phyloP scores from a whole-genome alignment of 2,113 vertebrate species.

The Rostratula benghalensis region DNA sequence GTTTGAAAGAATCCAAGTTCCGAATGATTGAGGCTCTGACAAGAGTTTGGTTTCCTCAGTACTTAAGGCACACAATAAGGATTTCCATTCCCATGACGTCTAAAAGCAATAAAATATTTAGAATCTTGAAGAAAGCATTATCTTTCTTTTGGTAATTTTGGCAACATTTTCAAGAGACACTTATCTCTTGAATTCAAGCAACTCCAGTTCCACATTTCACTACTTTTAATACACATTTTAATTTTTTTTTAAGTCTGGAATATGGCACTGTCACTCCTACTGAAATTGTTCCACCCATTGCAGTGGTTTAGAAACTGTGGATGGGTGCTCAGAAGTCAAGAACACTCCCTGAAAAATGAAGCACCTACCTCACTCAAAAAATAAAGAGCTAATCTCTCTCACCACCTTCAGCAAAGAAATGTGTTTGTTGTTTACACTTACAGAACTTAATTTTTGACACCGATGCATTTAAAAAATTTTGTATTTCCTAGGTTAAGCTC shows the following conservation, averaged over 20 bases:
- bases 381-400: neutral
- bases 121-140: neutral
- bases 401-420: neutral
- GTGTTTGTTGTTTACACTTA: neutral
- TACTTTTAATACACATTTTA: neutral
- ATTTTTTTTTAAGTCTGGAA: neutral
- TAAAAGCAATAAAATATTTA: neutral
- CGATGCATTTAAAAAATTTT: constrained; percentile 22
- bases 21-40: neutral
- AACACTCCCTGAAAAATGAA: neutral
- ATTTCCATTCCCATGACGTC: neutral
- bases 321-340: neutral
- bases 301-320: neutral
- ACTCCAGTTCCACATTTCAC: neutral
- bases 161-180: neutral
- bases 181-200: neutral
- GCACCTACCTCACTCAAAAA: neutral
- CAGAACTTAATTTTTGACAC: neutral
- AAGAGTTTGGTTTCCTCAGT: neutral
- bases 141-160: neutral
- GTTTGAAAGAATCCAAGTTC: neutral
- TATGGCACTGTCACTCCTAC: neutral
- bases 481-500: constrained; percentile 87
- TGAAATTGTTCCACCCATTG: neutral
- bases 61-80: neutral